Conservation (phyloP, 2,888 invertebrate genomes). For the Sylvicola fuscatus region DNA sequence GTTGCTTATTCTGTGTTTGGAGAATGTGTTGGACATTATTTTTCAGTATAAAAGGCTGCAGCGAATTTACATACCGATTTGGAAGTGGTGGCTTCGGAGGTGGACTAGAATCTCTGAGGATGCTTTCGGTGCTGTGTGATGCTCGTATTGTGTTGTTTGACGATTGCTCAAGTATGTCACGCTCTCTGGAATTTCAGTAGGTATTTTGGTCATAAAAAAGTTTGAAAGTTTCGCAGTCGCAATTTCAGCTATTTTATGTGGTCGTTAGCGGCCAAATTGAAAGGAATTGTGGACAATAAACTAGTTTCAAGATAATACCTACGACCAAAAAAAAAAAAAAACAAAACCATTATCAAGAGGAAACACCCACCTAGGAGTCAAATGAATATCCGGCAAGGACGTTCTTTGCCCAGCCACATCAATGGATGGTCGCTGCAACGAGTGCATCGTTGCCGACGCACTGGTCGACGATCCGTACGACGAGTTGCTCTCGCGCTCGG, state of each 20-base stretch:
- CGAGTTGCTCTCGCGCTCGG: conserved; percentile 27
- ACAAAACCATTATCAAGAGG: too few species aligned
- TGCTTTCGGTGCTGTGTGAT: conserved; percentile 66
- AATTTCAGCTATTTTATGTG: too few species aligned
- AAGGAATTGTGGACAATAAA: too few species aligned
- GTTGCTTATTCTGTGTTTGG: conserved; percentile 25
- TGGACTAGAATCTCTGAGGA: conserved; percentile 48
- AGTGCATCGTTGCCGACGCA: conserved; percentile 14
- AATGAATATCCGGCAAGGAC: conserved; percentile 58
- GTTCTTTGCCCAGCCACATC: conserved; percentile 37
- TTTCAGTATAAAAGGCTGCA: conserved; percentile 9
- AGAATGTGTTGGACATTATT: conserved; percentile 30
- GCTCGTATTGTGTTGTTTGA: conserved; percentile 40
- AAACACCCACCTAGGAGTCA: conserved; percentile 60
- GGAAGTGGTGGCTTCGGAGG: conserved; percentile 84
- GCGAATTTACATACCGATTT: conserved; percentile 31
- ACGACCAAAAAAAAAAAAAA: too few species aligned
- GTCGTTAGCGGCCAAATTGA: too few species aligned
- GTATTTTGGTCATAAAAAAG: too few species aligned
- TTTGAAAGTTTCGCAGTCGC: too few species aligned
- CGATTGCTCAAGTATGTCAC: conserved; percentile 25
- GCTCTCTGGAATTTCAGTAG: too few species aligned
- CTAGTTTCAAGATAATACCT: too few species aligned
- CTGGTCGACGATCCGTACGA: conserved; percentile 2
- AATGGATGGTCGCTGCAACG: conserved; percentile 18